Percentiles rank a stretch among this genome's conserved stretches.
phyloP scores from a whole-genome alignment of 2,888 invertebrate genomes.

The Tetranychus piercei region DNA sequence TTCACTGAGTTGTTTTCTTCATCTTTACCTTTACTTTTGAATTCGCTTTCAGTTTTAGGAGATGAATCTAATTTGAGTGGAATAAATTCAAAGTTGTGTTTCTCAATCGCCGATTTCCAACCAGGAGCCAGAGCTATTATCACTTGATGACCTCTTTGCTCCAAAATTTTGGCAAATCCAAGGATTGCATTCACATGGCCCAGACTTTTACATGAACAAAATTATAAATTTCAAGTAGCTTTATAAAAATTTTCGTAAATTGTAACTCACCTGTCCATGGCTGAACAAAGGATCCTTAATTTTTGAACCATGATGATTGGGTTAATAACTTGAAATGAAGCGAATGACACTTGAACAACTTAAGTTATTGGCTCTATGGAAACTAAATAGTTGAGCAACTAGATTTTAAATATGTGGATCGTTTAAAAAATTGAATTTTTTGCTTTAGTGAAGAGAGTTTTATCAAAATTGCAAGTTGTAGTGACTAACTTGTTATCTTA shows the following conservation, averaged over 20 bases:
- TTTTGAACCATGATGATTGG: not conserved
- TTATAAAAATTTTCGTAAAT: not conserved
- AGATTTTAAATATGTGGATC: too few species aligned
- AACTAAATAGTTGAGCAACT: too few species aligned
- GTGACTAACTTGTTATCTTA: too few species aligned
- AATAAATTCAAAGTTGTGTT: constrained; percentile 4
- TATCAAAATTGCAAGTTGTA: too few species aligned
- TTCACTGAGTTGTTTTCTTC: not conserved
- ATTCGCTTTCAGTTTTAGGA: not conserved
- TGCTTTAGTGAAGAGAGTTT: too few species aligned
- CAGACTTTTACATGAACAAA: not conserved
- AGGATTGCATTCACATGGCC: not conserved
- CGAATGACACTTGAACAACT: too few species aligned
- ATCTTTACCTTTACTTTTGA: not conserved
- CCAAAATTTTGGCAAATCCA: not conserved
- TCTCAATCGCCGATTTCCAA: not conserved
- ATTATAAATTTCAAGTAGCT: not conserved
- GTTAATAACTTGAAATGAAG: too few species aligned
- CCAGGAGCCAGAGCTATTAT: not conserved
- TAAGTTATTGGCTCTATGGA: too few species aligned
- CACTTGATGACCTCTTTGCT: not conserved
- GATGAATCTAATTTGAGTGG: not conserved
- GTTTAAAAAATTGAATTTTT: too few species aligned
- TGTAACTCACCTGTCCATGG: constrained; percentile 8
- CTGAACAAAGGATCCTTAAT: not conserved